These are phyloP conservation scores for Gallinago stenura DNA, from an alignment of 2,797 vertebrate genomes.

Conservation along the genomic window DNA sequence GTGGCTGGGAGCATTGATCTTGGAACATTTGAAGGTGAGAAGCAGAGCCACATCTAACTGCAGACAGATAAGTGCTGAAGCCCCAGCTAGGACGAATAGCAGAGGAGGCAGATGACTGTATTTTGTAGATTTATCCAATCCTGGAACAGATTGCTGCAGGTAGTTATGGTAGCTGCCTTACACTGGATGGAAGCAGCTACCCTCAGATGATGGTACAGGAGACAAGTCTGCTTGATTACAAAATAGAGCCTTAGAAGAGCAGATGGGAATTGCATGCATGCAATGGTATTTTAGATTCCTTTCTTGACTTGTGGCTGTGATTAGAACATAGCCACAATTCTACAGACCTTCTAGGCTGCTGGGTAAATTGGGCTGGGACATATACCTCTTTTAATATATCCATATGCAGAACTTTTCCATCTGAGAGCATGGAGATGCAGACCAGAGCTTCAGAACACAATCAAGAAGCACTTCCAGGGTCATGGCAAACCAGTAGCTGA, in stretches of 20 bases:
- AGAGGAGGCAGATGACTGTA: background rate
- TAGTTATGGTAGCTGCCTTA: background rate
- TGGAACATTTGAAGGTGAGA: background rate
- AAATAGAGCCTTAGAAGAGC: background rate
- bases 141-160: background rate
- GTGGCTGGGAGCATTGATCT: background rate
- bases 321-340: background rate
- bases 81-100: background rate
- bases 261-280: background rate
- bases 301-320: background rate
- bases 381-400: background rate
- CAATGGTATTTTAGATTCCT: background rate
- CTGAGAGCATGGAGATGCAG: background rate
- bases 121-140: background rate
- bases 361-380: background rate
- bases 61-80: background rate
- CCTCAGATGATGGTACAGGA: background rate
- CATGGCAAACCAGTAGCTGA: background rate
- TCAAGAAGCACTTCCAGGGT: background rate
- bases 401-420: background rate
- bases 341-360: background rate
- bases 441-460: background rate
- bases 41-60: background rate
- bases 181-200: background rate
- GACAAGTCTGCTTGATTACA: background rate